Conservation (phyloP, 2,797 vertebrate genomes). For the Syngnathus acus region DNA sequence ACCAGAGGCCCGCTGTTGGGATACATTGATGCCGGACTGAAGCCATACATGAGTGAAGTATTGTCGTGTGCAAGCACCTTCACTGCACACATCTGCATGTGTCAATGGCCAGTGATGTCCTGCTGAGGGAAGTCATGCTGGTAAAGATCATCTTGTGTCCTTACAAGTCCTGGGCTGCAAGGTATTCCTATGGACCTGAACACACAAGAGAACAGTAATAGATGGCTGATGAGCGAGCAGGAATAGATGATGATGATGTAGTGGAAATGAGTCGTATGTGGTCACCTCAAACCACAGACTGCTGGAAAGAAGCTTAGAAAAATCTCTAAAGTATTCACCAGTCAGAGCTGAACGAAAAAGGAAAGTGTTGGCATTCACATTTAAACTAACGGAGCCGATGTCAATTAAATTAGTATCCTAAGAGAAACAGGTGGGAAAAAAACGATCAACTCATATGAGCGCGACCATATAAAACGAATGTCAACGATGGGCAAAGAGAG, state of each 20-base stretch:
- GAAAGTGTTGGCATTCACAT: background rate
- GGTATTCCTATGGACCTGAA: slow-evolving; percentile 41
- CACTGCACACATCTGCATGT: slow-evolving; percentile 49
- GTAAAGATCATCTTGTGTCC: slow-evolving; percentile 48
- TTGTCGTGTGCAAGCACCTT: slow-evolving; percentile 42
- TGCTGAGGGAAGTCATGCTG: slow-evolving; percentile 33
- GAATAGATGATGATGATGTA: slow-evolving; percentile 19
- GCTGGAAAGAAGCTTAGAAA: slow-evolving; percentile 32
- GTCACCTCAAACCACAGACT: slow-evolving; percentile 22
- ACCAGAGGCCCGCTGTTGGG: slow-evolving; percentile 26
- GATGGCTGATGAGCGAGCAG: slow-evolving; percentile 14
- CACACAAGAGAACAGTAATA: slow-evolving; percentile 34
- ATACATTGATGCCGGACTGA: slow-evolving; percentile 23
- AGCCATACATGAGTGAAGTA: background rate
- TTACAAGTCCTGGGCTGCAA: slow-evolving; percentile 27
- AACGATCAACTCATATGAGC: background rate
- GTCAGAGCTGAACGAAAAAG: slow-evolving; percentile 1
- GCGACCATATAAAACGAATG: background rate
- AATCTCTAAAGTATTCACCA: slow-evolving; percentile 7
- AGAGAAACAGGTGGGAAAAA: background rate
- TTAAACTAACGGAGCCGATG: background rate
- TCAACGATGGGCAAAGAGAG: background rate
- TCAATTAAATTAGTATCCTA: background rate
- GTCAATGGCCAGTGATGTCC: slow-evolving; percentile 31
- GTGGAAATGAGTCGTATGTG: slow-evolving; percentile 10